Base-by-base conservation (phyloP, 2,113 vertebrate genomes). In the Piliocolobus tephrosceles region DNA sequence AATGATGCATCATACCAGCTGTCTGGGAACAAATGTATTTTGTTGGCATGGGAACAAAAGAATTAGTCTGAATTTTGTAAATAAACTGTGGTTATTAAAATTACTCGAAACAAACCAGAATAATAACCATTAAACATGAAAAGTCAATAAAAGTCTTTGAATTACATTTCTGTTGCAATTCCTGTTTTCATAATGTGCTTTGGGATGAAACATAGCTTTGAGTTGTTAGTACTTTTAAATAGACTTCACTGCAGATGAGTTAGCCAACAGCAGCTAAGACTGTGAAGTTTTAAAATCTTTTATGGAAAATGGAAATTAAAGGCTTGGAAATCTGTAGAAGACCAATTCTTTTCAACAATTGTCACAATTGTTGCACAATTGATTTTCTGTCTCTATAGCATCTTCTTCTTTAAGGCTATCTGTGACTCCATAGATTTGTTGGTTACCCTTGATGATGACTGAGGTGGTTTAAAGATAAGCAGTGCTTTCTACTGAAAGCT, bases 11-110 rank as follows among this genome's bases (percentile, higher is more conserved):
- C 98, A 98, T 45, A 93, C 97, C 97, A 27, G 89, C 98, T 98
- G 89, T 97, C 98, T 91, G 98, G 98, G 98, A 98, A 98, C 98
- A 99, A 98, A 98, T 97, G 97, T 91, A 96, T 98, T 98, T 98
- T 98, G 98, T 98, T 98, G 98, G 98, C 98, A 98, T 97, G 94
- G 98, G 98, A 98, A 99, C 98, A 97, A 92, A 99, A 50, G 97
- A 98, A 97, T 98, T 95, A 94, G 98, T 91, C 94, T 97, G 98
- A 97, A 95, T 75, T 98, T 96, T 98, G 98, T 98, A 98, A 99
- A 98, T 98, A 98, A 98, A 98, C 98, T 98, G 97, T 97, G 98
- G 98, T 97, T 98, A 98, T 97, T 95, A 98, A 98, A 98, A 98
- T 81, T 30, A 94, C 82, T 97, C 83, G 68, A 87, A 98, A 98